phyloP scores from a whole-genome alignment of 1,140 invertebrate species.

The Neodiprion pinetum region DNA sequence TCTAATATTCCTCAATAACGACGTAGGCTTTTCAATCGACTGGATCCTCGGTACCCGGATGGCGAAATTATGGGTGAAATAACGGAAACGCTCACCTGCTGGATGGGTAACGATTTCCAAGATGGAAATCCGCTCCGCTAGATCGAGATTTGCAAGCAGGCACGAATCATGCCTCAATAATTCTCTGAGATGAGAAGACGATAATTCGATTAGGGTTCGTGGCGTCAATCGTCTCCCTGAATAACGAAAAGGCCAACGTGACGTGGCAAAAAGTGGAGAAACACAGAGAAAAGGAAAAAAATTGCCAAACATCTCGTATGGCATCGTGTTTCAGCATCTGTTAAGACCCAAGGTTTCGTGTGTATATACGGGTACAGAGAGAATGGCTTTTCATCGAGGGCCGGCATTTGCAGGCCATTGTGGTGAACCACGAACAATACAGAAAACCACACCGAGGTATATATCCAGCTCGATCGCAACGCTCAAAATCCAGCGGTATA shows the following conservation, averaged over 20 bases:
- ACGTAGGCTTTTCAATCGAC: no score
- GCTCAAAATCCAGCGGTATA: background rate
- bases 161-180: no score
- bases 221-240: background rate
- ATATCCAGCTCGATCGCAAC: background rate
- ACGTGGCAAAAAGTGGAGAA: background rate
- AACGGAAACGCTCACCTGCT: no score
- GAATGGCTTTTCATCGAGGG: constrained; percentile 45
- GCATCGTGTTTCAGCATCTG: constrained; percentile 57
- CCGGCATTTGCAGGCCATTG: constrained; percentile 58
- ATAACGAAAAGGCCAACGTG: constrained; percentile 22
- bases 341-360: constrained; percentile 34
- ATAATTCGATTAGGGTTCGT: background rate
- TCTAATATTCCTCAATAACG: no score
- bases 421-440: constrained; percentile 55
- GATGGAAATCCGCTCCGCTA: no score
- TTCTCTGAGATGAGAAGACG: constrained; percentile 4
- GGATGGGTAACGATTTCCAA: no score
- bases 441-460: constrained; percentile 15
- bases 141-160: no score
- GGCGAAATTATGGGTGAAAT: no score
- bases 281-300: constrained; percentile 24
- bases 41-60: no score
- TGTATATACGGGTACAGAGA: constrained; percentile 15
- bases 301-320: constrained; percentile 36